Percentiles rank a stretch among this genome's conserved stretches.
Conservation (phyloP, 1,140 invertebrate genomes). For the Cataglyphis hispanica region DNA sequence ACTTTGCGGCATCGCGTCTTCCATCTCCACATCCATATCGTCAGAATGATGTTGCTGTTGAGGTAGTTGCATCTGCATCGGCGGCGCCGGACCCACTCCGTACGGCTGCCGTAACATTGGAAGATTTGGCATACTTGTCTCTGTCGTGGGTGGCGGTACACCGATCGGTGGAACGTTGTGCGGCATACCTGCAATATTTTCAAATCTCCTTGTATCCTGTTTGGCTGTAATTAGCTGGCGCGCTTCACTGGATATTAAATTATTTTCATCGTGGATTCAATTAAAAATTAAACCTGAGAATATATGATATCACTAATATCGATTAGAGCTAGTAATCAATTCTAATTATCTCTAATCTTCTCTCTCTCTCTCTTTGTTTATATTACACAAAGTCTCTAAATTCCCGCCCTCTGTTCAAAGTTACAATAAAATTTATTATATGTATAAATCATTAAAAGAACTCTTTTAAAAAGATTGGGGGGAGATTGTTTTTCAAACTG, state of each 20-base stretch:
- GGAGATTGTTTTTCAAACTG: too few species aligned
- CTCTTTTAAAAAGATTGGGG: too few species aligned
- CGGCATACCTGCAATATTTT: constrained; percentile 80
- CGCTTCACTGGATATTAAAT: constrained; percentile 9
- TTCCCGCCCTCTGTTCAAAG: too few species aligned
- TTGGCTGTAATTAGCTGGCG: background rate
- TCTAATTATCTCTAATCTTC: background rate
- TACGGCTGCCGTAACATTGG: constrained; percentile 83
- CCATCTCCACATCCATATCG: constrained; percentile 90
- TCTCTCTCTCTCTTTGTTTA: background rate
- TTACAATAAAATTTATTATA: too few species aligned
- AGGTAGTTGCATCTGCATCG: constrained; percentile 84
- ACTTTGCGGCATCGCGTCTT: constrained; percentile 86
- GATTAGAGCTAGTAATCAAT: background rate
- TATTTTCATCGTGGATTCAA: background rate
- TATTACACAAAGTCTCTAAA: background rate
- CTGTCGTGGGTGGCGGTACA: constrained; percentile 84
- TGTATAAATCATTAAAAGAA: too few species aligned
- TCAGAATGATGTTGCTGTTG: constrained; percentile 83
- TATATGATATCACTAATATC: background rate
- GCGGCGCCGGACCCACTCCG: constrained; percentile 83
- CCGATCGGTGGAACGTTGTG: constrained; percentile 85
- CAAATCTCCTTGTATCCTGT: constrained; percentile 24
- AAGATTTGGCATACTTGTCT: constrained; percentile 82
- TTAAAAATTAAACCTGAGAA: constrained; percentile 4